Evolutionary conservation across 2,888 invertebrate species (phyloP).

Genomic region (Pristionchus maxplancki): DNA sequence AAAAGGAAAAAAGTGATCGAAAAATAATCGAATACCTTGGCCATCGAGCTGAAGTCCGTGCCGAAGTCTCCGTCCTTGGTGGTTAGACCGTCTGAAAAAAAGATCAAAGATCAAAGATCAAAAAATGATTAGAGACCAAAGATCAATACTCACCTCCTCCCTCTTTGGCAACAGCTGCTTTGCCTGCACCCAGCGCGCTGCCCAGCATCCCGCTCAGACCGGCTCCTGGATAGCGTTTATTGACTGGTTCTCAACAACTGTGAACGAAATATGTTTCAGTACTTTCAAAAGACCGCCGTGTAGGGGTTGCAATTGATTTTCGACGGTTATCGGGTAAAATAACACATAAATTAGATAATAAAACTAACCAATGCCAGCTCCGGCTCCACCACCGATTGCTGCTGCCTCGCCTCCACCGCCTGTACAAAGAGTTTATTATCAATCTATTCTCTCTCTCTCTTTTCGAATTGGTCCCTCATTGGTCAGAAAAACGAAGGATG

Average conservation of each 20-base stretch:
- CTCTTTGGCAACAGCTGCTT: slow-evolving; percentile 55
- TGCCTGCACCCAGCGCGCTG: slow-evolving; percentile 64
- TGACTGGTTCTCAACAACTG: too few relatives aligned
- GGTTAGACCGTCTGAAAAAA: slow-evolving; percentile 46
- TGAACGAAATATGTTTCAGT: too few relatives aligned
- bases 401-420: slow-evolving; percentile 19
- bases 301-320: too few relatives aligned
- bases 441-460: too few relatives aligned
- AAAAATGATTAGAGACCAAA: not conserved
- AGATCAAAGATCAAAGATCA: not conserved
- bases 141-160: not conserved
- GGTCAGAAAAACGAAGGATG: too few relatives aligned
- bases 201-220: slow-evolving; percentile 68
- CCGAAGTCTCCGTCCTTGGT: slow-evolving; percentile 73
- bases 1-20: not conserved
- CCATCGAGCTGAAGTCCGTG: slow-evolving; percentile 66
- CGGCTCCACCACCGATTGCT: not conserved
- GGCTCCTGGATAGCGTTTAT: slow-evolving; percentile 52
- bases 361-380: not conserved
- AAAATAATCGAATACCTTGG: not conserved
- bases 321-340: too few relatives aligned
- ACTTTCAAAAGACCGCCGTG: too few relatives aligned
- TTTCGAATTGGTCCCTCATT: too few relatives aligned
- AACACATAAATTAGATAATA: not conserved
- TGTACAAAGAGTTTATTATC: too few relatives aligned